Evolutionary conservation across 2,797 vertebrate genomes (phyloP), one percentile per base, ranked within the genome.

Genomic region (Falco berigora): DNA sequence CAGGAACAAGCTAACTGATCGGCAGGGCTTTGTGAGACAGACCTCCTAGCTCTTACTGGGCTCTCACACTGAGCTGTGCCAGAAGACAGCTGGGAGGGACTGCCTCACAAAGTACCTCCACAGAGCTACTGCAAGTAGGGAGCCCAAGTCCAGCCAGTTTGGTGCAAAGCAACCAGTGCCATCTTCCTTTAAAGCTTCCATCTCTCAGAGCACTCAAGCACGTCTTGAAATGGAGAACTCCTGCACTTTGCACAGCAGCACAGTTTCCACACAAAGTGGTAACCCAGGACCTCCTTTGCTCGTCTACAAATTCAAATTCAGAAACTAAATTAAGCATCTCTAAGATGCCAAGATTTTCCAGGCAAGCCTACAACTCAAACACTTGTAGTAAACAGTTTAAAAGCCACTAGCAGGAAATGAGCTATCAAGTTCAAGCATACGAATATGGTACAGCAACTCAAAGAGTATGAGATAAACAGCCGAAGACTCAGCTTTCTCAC

Each of bases 331-430:
- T 55, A 87, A 82, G 78, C 40, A 46, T 7, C n/a, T 89, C 25
- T 40, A 47, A 53, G 52, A 50, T 49, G 56, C 30, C 71, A 88
- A 72, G 46, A 68, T 64, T 90, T 67, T 78, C 46, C 46, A 92
- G 74, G 13, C 66, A 84, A 92, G 74, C 22, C 38, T 73, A 49
- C 76, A 94, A 62, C 20, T 74, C 46, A 80, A 77, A 90, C 36
- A 20, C 44, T 78, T 81, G 34, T 47, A 86, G 32, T 59, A 83
- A 93, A 66, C 66, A 71, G 23, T 56, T 58, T 74, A 86, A 95
- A 93, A 83, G 53, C 47, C 68, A 94, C 27, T n/a, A 94, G 34
- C 42, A 92, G 64, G 58, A 94, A 94, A 87, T 56, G 23, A 93
- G 42, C 36, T 87, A 92, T 68, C 90, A 67, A 73, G 87, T 80